Conservation (phyloP, 2,113 vertebrate genomes). For the Corythornis cristatus region DNA sequence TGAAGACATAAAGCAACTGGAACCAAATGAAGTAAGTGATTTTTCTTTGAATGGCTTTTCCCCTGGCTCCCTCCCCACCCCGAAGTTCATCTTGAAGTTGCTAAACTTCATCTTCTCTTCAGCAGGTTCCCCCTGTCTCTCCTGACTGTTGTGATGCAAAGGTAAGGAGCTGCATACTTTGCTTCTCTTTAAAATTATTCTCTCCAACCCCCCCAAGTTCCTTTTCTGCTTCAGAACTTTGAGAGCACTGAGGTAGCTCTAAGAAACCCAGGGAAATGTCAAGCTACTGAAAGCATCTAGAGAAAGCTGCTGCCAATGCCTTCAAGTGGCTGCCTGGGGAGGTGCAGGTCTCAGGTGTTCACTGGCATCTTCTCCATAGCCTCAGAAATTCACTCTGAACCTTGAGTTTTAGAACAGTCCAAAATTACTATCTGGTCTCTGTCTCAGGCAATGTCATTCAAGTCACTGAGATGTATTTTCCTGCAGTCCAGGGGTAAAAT, state of each 20-base stretch:
- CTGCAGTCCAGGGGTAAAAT: not conserved
- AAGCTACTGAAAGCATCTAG: not conserved
- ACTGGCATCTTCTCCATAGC: not conserved
- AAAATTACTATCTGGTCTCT: not conserved
- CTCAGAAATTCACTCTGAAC: not conserved
- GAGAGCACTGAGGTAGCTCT: not conserved
- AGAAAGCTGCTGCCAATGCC: not conserved
- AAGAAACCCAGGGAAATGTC: not conserved
- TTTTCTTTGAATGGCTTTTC: not conserved
- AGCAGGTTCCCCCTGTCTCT: not conserved
- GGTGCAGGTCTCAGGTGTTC: not conserved
- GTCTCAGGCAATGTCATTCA: not conserved
- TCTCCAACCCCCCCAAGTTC: not conserved
- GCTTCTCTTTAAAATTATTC: not conserved
- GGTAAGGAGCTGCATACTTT: constrained; percentile 10
- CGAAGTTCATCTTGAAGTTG: not conserved
- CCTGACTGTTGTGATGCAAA: not conserved
- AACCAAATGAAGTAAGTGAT: constrained; percentile 21
- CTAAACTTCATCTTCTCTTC: not conserved
- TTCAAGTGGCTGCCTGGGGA: not conserved
- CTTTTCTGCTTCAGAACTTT: not conserved
- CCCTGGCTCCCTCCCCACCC: not conserved
- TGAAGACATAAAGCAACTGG: not conserved
- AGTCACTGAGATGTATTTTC: not conserved
- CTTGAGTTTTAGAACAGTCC: not conserved